Evolutionary conservation across 2,113 vertebrate genomes (phyloP).

Genomic region (Peromyscus leucopus): DNA sequence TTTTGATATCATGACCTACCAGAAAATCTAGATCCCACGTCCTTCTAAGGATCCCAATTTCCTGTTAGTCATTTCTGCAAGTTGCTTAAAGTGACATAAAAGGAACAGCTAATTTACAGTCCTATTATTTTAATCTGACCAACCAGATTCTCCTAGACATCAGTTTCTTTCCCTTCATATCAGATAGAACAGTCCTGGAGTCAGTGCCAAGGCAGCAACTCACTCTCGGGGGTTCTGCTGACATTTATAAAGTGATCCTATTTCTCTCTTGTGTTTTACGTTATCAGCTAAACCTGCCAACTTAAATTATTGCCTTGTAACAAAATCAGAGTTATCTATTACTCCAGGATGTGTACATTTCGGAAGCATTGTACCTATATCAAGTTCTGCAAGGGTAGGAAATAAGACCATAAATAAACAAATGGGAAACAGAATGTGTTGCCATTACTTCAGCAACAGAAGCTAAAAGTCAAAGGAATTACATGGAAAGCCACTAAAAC

Average conservation of each 20-base stretch:
- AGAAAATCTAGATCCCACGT: constrained; percentile 8
- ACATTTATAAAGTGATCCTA: constrained; percentile 87
- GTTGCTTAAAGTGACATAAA: constrained; percentile 70
- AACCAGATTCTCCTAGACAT: constrained; percentile 85
- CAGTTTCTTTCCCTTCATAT: constrained; percentile 84
- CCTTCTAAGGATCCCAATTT: constrained; percentile 54
- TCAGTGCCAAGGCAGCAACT: constrained; percentile 80
- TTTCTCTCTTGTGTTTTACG: constrained; percentile 86
- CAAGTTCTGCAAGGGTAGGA: constrained; percentile 82
- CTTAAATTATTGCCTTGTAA: constrained; percentile 88
- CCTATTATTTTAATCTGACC: constrained; percentile 86
- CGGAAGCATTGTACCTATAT: constrained; percentile 81
- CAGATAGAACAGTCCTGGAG: constrained; percentile 74
- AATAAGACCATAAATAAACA: constrained; percentile 86
- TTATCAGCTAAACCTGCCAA: constrained; percentile 88
- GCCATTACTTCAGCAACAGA: constrained; percentile 61
- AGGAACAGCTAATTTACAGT: constrained; percentile 84
- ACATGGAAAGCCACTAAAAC: constrained; percentile 51
- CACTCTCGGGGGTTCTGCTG: constrained; percentile 84
- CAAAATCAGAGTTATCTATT: constrained; percentile 88
- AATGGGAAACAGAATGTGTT: constrained; percentile 78
- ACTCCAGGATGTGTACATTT: constrained; percentile 78
- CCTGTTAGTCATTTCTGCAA: constrained; percentile 67
- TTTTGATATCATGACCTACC: constrained; percentile 31
- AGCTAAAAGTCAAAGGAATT: constrained; percentile 61